Conservation (phyloP, 1,140 invertebrate species). For the Tetragnatha versicolor region DNA sequence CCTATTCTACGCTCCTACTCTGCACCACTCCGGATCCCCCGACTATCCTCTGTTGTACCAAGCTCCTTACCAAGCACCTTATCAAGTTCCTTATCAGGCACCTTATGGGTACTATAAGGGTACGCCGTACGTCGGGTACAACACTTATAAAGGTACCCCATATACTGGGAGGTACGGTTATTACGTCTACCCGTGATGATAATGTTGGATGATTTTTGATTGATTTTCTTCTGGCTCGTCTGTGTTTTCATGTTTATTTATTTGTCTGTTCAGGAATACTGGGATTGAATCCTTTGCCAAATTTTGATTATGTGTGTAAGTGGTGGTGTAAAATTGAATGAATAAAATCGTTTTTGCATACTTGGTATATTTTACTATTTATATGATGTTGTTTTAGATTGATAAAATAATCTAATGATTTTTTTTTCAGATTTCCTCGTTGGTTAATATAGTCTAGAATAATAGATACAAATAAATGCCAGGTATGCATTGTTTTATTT, state of each 20-base stretch:
- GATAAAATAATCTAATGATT: too few species aligned
- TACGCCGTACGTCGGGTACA: neutral
- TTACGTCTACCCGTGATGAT: conserved; percentile 38
- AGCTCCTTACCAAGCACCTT: neutral
- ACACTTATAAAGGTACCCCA: conserved; percentile 19
- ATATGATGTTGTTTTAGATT: too few species aligned
- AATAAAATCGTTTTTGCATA: conserved; percentile 5
- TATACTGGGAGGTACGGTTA: conserved; percentile 8
- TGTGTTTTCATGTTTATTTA: too few species aligned
- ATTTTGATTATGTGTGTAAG: neutral
- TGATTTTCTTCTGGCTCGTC: too few species aligned
- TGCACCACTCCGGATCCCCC: conserved; percentile 1
- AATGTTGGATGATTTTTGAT: too few species aligned
- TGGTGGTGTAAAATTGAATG: neutral
- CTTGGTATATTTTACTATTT: too few species aligned
- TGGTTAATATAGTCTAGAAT: too few species aligned
- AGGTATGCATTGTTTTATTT: too few species aligned
- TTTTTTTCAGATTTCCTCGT: too few species aligned
- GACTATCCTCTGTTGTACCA: conserved; percentile 32
- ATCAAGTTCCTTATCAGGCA: neutral
- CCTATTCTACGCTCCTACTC: neutral
- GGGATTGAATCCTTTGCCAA: neutral
- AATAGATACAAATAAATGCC: too few species aligned
- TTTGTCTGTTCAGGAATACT: too few species aligned
- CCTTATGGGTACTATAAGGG: conserved; percentile 7